Evolutionary conservation across 2,888 invertebrate genomes (phyloP).

Genomic region (Drosophila bunnanda): DNA sequence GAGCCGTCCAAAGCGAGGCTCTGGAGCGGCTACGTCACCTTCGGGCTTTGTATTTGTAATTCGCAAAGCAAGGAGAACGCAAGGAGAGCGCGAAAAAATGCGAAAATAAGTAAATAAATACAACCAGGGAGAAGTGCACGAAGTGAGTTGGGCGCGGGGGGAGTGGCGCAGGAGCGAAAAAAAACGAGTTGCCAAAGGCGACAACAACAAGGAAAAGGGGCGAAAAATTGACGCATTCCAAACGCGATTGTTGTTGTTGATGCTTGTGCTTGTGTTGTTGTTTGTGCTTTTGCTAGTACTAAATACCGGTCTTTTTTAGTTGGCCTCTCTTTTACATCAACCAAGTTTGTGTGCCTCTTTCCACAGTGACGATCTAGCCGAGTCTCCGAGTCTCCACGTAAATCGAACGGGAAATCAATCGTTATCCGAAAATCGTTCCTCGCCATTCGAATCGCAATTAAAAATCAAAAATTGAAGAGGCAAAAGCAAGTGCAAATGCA

Average conservation of each 20-base stretch:
- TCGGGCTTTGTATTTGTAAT: slow-evolving; percentile 77
- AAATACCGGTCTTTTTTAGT: slow-evolving; percentile 74
- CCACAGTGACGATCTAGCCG: slow-evolving; percentile 32
- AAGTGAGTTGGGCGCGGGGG: slow-evolving; percentile 38
- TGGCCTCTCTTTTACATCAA: slow-evolving; percentile 46
- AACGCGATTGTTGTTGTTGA: slow-evolving; percentile 45
- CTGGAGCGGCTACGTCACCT: slow-evolving; percentile 67
- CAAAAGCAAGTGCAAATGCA: slow-evolving; percentile 52
- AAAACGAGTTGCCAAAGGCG: slow-evolving; percentile 51
- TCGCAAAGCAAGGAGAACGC: slow-evolving; percentile 76
- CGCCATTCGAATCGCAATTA: background rate
- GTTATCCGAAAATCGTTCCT: slow-evolving; percentile 6
- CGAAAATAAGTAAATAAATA: slow-evolving; percentile 64
- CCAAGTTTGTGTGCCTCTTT: slow-evolving; percentile 54
- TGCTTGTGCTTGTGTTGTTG: slow-evolving; percentile 51
- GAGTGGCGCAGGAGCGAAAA: slow-evolving; percentile 43
- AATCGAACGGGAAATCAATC: slow-evolving; percentile 22
- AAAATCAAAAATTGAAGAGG: slow-evolving; percentile 15
- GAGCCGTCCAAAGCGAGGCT: slow-evolving; percentile 38
- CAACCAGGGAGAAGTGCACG: slow-evolving; percentile 37
- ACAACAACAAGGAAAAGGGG: slow-evolving; percentile 52
- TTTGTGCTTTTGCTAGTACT: slow-evolving; percentile 47
- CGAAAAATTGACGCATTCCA: slow-evolving; percentile 75
- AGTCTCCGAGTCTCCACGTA: slow-evolving; percentile 13
- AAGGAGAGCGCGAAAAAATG: slow-evolving; percentile 63